Evolutionary conservation across 2,113 vertebrate species (phyloP), one percentile per base, ranked within the genome.

Genomic region (Hippocampus barbouri): DNA sequence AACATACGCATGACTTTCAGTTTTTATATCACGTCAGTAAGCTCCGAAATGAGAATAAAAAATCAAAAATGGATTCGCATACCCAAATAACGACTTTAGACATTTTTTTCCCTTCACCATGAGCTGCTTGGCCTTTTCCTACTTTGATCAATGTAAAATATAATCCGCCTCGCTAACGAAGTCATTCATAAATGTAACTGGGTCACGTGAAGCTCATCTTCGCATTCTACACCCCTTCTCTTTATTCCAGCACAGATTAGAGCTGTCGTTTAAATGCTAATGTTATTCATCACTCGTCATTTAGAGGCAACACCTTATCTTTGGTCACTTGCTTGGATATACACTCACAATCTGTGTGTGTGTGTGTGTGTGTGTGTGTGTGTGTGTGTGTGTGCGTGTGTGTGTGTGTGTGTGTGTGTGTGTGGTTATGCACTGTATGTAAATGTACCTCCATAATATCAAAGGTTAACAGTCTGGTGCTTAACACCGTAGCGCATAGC

Each of bases 141-240:
- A 49, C 65, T 80, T 68, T 81, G 78, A 75, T 81, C 83, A 78
- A 63, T 77, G 34, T 40, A 62, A 79, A 77, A 72, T 71, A 27
- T 80, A 77, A 82, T 75, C 15, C 1, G 49, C 56, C 68, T 70
- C 75, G 75, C 78, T 49, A 83, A 60, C 69, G 65, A 71, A 66
- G 79, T 86, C 77, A 88, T 89, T 88, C 86, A 91, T 86, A 89
- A 90, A 89, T 91, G 89, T 86, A 90, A 89, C 81, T 90, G 77
- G 90, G 87, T 88, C 85, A 88, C 72, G 72, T 72, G 78, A 84
- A 70, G 73, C 83, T 88, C 81, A 78, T 85, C 83, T 78, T 78
- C 81, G 78, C 75, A 77, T 80, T 79, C 81, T 77, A 51, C 72
- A 73, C 34, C 70, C 75, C 63, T 69, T 80, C 77, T 80, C 60